These are phyloP conservation scores for Uropsilus gracilis DNA, from an alignment of 2,113 vertebrate genomes.

Conservation along the genomic window DNA sequence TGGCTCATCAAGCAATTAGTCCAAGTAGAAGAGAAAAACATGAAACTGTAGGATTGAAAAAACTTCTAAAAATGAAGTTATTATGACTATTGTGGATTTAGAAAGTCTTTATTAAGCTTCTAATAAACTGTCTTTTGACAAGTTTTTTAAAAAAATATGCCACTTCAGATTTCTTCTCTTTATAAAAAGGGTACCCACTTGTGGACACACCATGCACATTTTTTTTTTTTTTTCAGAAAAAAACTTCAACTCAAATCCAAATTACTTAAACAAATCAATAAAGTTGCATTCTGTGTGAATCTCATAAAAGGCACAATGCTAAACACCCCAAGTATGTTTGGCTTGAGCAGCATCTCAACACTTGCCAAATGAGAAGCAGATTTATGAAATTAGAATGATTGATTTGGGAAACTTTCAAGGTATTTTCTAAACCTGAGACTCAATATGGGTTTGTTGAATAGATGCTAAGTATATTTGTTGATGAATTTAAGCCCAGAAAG, in stretches of 20 bases:
- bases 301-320: background rate
- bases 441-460: background rate
- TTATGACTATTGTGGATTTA: background rate
- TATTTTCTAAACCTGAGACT: background rate
- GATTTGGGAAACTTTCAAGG: background rate
- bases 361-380: background rate
- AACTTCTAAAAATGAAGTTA: background rate
- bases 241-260: background rate
- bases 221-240: constrained; percentile 5
- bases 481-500: background rate
- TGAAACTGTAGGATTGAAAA: background rate
- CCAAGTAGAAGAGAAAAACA: background rate
- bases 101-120: background rate
- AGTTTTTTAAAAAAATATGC: background rate
- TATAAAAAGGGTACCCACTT: background rate
- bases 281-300: background rate
- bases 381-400: background rate
- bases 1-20: background rate
- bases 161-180: background rate
- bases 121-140: background rate
- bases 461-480: background rate
- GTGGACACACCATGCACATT: background rate
- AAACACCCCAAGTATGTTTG: background rate
- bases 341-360: background rate
- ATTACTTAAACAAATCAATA: background rate